Base-by-base conservation (phyloP, 2,888 invertebrate species). In the Atethmia centrago region DNA sequence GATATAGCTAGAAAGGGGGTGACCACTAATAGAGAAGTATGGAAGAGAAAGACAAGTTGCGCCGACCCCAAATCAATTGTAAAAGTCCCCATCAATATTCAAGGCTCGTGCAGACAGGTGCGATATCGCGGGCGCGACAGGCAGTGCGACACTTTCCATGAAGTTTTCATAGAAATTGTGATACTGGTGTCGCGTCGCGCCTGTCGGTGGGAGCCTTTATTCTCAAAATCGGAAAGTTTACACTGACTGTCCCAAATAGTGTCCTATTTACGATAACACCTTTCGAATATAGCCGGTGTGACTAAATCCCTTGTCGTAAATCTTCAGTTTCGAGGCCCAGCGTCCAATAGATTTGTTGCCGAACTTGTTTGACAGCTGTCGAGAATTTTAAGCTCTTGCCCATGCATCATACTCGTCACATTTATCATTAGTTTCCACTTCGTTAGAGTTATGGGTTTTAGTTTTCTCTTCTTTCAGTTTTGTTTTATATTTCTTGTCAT, bases 301-400 rank as follows among this genome's bases (percentile, higher is more conserved):
- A 47, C n/a, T 56, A 56, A 79, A 66, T 47, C 16, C 21, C 42
- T 42, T 53, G 65, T 70, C 51, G 25, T 78, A 82, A 78, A 77
- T 77, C 67, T 66, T 45, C 21, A 62, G 66, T 73, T 74, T 77
- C 62, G 49, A 70, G 67, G 71, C 78, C 72, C 70, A 42, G 62
- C 31, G n/a, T 69, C 63, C 77, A 67, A 82, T 70, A 70, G 78
- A 86, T 82, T 76, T 81, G 83, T 87, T 85, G 83, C 63, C 59
- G 45, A 79, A 82, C 81, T 76, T 66, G 85, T 87, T 83, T 82
- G 80, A 80, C 82, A 80, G 79, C 71, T 85, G 83, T 80, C 77
- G 64, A 76, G 76, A 78, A 79, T 80, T 80, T 82, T 76, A 85
- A 83, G 75, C 79, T 65, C 55, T 74, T 58, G 21, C 47, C 28